A percentile compares a stretch with the other conserved stretches of the same genome.
Evolutionary conservation across 2,888 invertebrate species (phyloP).

Genomic region (Drosophila pseudotakahashii): DNA sequence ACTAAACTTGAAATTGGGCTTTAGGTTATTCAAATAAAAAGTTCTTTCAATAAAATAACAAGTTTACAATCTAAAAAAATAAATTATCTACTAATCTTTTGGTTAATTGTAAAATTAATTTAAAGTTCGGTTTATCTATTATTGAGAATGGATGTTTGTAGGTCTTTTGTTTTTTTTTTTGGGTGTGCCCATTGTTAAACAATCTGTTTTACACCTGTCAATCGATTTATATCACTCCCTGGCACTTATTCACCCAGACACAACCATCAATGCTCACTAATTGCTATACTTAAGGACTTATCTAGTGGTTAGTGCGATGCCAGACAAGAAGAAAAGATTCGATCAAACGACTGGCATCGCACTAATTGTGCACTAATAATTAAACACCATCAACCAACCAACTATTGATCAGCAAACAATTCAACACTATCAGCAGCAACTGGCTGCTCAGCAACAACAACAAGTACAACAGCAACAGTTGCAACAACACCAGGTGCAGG

Average conservation of each 20-base stretch:
- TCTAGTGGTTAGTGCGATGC: slow-evolving; percentile 54
- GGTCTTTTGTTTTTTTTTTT: background rate
- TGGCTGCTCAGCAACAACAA: slow-evolving; percentile 85
- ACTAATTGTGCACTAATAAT: slow-evolving; percentile 27
- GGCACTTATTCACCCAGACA: background rate
- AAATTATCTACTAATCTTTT: no score
- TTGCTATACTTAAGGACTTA: slow-evolving; percentile 2
- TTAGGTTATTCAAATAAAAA: no score
- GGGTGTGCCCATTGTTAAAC: background rate
- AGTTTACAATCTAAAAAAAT: no score
- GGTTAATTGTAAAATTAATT: no score
- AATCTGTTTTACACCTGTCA: background rate
- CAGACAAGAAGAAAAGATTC: background rate
- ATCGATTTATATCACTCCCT: background rate
- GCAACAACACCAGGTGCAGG: slow-evolving; percentile 84
- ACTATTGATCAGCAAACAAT: slow-evolving; percentile 85
- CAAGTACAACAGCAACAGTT: slow-evolving; percentile 85
- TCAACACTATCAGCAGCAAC: slow-evolving; percentile 86
- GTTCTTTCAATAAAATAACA: no score
- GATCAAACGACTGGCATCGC: slow-evolving; percentile 30
- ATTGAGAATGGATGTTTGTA: background rate
- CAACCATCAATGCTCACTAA: background rate
- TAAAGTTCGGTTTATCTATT: no score
- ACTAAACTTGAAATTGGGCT: background rate
- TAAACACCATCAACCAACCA: slow-evolving; percentile 84